phyloP scores from a whole-genome alignment of 2,797 vertebrate genomes.

The Fistularia commersonii region DNA sequence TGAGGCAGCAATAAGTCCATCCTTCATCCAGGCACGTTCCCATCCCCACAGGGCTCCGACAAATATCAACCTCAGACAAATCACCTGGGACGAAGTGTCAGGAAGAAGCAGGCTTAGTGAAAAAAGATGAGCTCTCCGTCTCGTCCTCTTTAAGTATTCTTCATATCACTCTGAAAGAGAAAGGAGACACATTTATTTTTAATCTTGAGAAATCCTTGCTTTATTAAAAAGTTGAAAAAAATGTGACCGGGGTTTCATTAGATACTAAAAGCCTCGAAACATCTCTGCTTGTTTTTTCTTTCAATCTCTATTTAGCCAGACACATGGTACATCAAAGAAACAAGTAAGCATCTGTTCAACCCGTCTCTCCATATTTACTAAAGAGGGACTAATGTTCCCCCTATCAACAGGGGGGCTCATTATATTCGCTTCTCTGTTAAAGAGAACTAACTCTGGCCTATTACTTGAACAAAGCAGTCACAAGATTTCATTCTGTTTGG shows the following conservation, averaged over 20 bases:
- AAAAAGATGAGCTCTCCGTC: constrained; percentile 40
- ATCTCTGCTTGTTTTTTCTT: constrained; percentile 31
- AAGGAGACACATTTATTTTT: constrained; percentile 43
- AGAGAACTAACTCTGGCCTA: constrained; percentile 40
- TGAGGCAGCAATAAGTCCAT: constrained; percentile 60
- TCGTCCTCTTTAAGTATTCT: constrained; percentile 50
- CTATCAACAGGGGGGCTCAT: constrained; percentile 51
- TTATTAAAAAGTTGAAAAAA: constrained; percentile 17
- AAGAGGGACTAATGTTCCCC: constrained; percentile 41
- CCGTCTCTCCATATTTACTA: constrained; percentile 52
- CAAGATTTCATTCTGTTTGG: constrained; percentile 54
- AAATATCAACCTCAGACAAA: constrained; percentile 36
- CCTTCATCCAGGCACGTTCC: constrained; percentile 58
- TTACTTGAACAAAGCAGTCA: constrained; percentile 60
- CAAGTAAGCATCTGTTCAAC: constrained; percentile 63
- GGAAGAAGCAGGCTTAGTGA: constrained; percentile 19
- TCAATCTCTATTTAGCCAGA: constrained; percentile 43
- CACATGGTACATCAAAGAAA: constrained; percentile 57
- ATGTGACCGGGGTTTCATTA: constrained; percentile 21
- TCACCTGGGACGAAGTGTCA: constrained; percentile 30
- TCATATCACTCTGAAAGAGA: constrained; percentile 92
- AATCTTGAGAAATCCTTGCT: constrained; percentile 20
- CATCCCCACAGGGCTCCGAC: constrained; percentile 61
- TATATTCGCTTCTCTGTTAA: constrained; percentile 39
- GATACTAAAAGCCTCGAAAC: constrained; percentile 22